Base-by-base conservation (phyloP, 2,113 vertebrate species). In the Peromyscus leucopus region DNA sequence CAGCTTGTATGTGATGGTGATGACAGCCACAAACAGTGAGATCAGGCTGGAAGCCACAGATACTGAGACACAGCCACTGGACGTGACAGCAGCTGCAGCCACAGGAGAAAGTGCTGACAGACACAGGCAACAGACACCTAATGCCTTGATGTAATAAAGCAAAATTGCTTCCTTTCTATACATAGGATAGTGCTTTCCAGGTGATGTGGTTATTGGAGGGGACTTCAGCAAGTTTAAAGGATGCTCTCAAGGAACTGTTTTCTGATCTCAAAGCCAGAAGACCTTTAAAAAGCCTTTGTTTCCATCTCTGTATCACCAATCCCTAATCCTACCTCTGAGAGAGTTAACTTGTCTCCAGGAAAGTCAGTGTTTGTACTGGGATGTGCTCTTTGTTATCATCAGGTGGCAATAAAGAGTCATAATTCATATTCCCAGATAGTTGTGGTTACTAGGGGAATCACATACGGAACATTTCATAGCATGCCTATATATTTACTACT, bases 1-100 rank as follows among this genome's bases (percentile, higher is more conserved):
- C 95, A 97, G 97, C 96, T 95, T 93, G 87, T 19, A 2, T 83
- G 96, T 55, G 97, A 96, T 12, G 89, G 96, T 31, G 96, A 92
- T 94, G 92, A 96, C 96, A 97, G 95, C 42, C 65, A 69, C 67
- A 39, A 48, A 36, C 3, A 42, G 92, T 69, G 95, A 90, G 74
- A 80, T 86, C 15, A 82, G 71, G 84, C 65, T 85, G 91, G 93
- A 95, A 89, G 97, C 91, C 85, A 16, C n/a, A 10, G 90, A 82
- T 2, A 48, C 59, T 33, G 9, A 55, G 92, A 0, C 46, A 86
- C 78, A n/a, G 93, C 67, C 86, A 9, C 61, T 75, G 97, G 97
- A 78, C 93, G 67, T 3, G 93, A 96, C 65, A 89, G 87, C 93
- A 94, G 96, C 76, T 12, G 48, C 36, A 19, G 42, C 48, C 69